phyloP scores from a whole-genome alignment of 2,888 invertebrate genomes.

The Metacarcinus magister region DNA sequence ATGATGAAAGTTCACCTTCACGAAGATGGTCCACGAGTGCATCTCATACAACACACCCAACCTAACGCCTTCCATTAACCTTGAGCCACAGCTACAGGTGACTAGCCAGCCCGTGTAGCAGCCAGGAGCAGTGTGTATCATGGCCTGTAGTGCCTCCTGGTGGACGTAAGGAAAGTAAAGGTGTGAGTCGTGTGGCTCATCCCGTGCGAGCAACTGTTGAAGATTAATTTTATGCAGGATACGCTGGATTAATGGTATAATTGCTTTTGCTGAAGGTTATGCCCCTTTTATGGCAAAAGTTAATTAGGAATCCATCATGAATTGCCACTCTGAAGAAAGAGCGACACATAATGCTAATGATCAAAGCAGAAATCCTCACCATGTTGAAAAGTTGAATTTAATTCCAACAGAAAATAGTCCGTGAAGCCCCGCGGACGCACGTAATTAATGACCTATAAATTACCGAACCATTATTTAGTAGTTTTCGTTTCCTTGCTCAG shows the following conservation, averaged over 20 bases:
- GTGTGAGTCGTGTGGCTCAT: background rate
- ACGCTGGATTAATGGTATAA: conserved; percentile 63
- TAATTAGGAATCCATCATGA: conserved; percentile 16
- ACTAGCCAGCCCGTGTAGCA: background rate
- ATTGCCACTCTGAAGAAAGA: conserved; percentile 36
- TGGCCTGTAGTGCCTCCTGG: background rate
- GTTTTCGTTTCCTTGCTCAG: conserved; percentile 12
- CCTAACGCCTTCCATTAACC: background rate
- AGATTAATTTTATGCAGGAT: conserved; percentile 69
- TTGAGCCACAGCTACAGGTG: background rate
- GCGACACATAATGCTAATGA: conserved; percentile 14
- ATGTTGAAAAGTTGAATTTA: background rate
- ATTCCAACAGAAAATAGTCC: conserved; percentile 7
- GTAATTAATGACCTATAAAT: background rate
- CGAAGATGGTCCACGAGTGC: background rate
- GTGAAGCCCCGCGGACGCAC: background rate
- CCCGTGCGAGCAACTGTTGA: background rate
- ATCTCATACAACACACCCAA: background rate
- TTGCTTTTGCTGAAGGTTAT: conserved; percentile 65
- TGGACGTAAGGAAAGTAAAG: background rate
- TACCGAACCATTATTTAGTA: background rate
- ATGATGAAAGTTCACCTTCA: background rate
- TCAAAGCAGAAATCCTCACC: background rate
- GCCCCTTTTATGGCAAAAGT: background rate
- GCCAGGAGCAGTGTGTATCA: background rate